phyloP scores from a whole-genome alignment of 2,113 vertebrate genomes.

The Scortum barcoo region DNA sequence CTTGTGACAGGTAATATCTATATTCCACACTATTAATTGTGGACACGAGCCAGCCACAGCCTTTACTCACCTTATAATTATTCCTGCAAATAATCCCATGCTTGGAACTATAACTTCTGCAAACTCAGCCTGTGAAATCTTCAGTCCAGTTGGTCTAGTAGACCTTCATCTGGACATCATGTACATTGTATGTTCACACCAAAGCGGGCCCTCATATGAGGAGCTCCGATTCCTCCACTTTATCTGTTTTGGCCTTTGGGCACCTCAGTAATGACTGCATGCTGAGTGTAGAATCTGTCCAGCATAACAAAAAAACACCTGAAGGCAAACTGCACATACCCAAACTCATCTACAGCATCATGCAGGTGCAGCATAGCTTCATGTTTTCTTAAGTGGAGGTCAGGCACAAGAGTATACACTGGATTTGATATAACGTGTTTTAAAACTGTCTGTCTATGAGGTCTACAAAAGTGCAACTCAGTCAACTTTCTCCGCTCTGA shows the following conservation, averaged over 20 bases:
- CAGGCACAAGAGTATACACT: neutral
- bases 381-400: constrained; percentile 17
- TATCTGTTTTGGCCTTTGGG: constrained; percentile 38
- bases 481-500: constrained; percentile 4
- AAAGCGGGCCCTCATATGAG: neutral
- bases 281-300: constrained; percentile 3
- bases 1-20: too few species aligned
- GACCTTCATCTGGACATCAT: neutral
- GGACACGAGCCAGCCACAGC: too few species aligned
- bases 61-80: too few species aligned
- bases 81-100: too few species aligned
- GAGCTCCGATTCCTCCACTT: constrained; percentile 16
- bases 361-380: neutral
- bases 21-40: too few species aligned
- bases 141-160: neutral
- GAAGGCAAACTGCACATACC: constrained; percentile 11
- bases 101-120: too few species aligned
- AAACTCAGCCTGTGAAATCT: neutral
- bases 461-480: neutral
- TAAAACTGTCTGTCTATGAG: neutral
- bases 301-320: constrained; percentile 17
- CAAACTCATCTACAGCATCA: too few species aligned
- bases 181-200: constrained; percentile 1
- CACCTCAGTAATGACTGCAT: constrained; percentile 6
- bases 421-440: neutral